Evolutionary conservation across 2,888 invertebrate genomes (phyloP), one percentile per base, ranked within the genome.

Genomic region (Charanyca ferruginea): DNA sequence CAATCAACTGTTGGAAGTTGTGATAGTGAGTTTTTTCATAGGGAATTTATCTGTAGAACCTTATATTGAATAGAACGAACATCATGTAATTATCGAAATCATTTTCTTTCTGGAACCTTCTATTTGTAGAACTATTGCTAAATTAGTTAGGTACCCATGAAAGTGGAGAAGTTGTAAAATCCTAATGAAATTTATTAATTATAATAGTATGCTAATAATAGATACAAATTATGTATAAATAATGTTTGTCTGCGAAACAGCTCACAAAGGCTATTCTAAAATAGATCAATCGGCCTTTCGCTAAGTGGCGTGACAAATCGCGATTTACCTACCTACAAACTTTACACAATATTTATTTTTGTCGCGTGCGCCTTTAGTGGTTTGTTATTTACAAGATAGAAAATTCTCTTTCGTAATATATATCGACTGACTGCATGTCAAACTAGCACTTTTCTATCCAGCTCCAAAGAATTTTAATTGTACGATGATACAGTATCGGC

Each of bases 291-390:
- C 42, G 63, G 66, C 68, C 63, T 71, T 66, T 71, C 59, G 58
- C 25, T 77, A 70, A 77, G 60, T 74, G 76, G 60, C 68, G 70
- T 45, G 66, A 68, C 68, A 57, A 73, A 70, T 66, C 58, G 65
- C 52, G 62, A 70, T 53, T 57, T 59, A 54, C 9, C 42, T 63
- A 68, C 71, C 42, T 63, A 72, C 71, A 79, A 76, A 55, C 61
- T 61, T 77, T 72, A 51, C 69, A 69, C 73, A 73, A 77, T 61
- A 57, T 71, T 72, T 59, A 51, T 69, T 70, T 59, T 45, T 65
- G 58, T 83, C 66, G 76, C 78, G 80, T 81, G 79, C 70, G 20
- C 61, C 55, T 54, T 64, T 68, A 28, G 42, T 62, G 45, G 60
- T 65, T 72, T 51, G 48, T 44, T 70, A 62, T 79, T 79, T 62